Evolutionary conservation across 2,888 invertebrate species (phyloP).

Genomic region (Ennomos quercinarius): DNA sequence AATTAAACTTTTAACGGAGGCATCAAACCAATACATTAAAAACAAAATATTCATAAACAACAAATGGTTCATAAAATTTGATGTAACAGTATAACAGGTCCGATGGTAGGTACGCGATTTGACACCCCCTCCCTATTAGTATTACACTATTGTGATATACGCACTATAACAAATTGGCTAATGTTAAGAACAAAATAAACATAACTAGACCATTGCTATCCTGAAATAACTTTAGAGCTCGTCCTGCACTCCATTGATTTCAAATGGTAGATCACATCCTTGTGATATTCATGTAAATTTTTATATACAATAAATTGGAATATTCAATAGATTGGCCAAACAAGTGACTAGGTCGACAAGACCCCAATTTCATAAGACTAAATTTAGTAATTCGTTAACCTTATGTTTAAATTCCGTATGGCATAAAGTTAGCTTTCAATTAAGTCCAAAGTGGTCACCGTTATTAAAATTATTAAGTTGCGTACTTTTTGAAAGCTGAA

Average conservation of each 20-base stretch:
- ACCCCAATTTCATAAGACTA: slow-evolving; percentile 82
- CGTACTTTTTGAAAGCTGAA: slow-evolving; percentile 84
- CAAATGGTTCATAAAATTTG: slow-evolving; percentile 82
- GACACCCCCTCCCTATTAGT: slow-evolving; percentile 84
- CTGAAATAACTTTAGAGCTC: slow-evolving; percentile 76
- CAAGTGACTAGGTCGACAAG: slow-evolving; percentile 83
- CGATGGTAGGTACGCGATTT: slow-evolving; percentile 80
- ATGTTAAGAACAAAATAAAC: slow-evolving; percentile 83
- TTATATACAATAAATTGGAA: slow-evolving; percentile 84
- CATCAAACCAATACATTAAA: slow-evolving; percentile 84
- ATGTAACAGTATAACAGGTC: slow-evolving; percentile 79
- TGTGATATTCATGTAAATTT: slow-evolving; percentile 79
- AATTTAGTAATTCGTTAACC: slow-evolving; percentile 86
- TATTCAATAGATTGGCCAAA: slow-evolving; percentile 85
- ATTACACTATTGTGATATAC: slow-evolving; percentile 84
- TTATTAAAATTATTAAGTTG: slow-evolving; percentile 82
- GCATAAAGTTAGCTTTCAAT: slow-evolving; percentile 85
- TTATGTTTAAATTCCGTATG: slow-evolving; percentile 85
- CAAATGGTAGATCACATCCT: slow-evolving; percentile 72
- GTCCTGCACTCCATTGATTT: slow-evolving; percentile 84
- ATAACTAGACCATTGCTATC: slow-evolving; percentile 85
- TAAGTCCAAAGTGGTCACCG: slow-evolving; percentile 81
- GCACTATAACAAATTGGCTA: slow-evolving; percentile 85
- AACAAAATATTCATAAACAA: slow-evolving; percentile 82
- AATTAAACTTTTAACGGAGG: slow-evolving; percentile 84